Percentiles rank a stretch among this genome's conserved stretches.
These are phyloP conservation scores for Apogon hyalosoma DNA, from an alignment of 2,797 vertebrate genomes.

Conservation along the genomic window DNA sequence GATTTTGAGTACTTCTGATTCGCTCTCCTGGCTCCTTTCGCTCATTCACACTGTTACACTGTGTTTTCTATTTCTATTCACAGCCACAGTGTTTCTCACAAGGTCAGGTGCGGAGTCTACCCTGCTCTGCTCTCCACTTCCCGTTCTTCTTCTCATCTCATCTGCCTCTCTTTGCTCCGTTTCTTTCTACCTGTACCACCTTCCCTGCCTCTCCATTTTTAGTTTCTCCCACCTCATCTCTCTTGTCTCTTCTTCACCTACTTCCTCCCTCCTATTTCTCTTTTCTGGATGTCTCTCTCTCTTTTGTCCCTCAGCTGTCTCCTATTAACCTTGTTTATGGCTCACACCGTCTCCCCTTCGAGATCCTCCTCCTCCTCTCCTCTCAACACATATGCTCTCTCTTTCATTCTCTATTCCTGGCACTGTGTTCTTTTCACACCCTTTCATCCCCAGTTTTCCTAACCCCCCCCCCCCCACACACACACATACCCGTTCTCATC, in stretches of 20 bases:
- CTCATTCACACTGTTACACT: constrained; percentile 37
- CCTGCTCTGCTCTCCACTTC: constrained; percentile 30
- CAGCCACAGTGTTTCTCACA: constrained; percentile 60
- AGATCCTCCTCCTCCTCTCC: constrained; percentile 43
- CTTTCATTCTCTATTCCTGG: constrained; percentile 72
- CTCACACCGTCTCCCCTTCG: constrained; percentile 43
- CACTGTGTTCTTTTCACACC: constrained; percentile 60
- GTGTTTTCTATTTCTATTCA: constrained; percentile 35
- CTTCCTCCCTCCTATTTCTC: constrained; percentile 26
- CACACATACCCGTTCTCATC: constrained; percentile 49
- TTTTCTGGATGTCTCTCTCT: constrained; percentile 38
- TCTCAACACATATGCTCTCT: constrained; percentile 47
- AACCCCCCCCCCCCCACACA: constrained; percentile 21
- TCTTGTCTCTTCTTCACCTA: constrained; percentile 19
- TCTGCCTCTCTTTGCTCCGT: constrained; percentile 61
- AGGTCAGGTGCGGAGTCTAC: constrained; percentile 69
- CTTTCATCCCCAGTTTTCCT: constrained; percentile 70
- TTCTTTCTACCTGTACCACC: constrained; percentile 51
- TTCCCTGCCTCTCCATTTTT: constrained; percentile 47
- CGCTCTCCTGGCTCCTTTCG: not conserved
- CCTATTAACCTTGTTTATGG: constrained; percentile 72
- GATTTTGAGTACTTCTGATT: constrained; percentile 36
- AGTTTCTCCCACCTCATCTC: constrained; percentile 38
- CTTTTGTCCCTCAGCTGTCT: constrained; percentile 71
- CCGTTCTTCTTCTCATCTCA: constrained; percentile 36